Base-by-base conservation (phyloP, 2,888 invertebrate genomes). In the Panopea generosa region DNA sequence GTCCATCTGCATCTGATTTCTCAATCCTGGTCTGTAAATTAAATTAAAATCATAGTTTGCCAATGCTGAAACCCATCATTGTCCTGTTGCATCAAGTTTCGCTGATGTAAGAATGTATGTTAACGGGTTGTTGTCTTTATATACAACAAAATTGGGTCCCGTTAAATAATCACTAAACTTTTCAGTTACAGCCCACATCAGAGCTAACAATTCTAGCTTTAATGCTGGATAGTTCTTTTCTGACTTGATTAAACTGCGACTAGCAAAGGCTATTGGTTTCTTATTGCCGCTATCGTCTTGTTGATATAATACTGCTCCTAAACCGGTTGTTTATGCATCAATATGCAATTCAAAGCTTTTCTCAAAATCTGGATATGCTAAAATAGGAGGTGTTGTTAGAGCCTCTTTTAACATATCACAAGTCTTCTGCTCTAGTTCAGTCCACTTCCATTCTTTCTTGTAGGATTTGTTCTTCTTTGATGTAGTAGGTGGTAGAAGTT, bases 141-240 rank as follows among this genome's bases (percentile, higher is more conserved):
- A 33, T 29, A 65, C 65, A 18, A 20, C n/a, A 22, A 65, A 65
- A 6, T 65, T 6, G n/a, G 45, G 43, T 18, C 4, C 43, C 0
- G 33, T 11, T 3, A 65, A 38, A 29, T 65, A 53, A 26, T 69
- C 60, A 0, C 22, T 33, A 22, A 60, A 63, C 24, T 73, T 77
- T 33, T 60, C 72, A 2, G 68, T 69, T 6, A 77, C 47, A 0
- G 73, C 65, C 68, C 63, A 77, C 50, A 73, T 77, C 49, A 73
- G 27, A 24, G 57, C 55, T 33, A 65, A 43, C 11, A 56, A 65
- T 22, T 65, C 65, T 22, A 65, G n/a, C 11, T 56, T 65, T 14
- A 33, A 66, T 2, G 65, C 18, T 38, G 50, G 52, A 20, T 69
- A 77, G 38, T 72, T 77, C 22, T 29, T 47, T 26, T 72, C 70